Percentiles rank a stretch among this genome's conserved stretches.
Evolutionary conservation across 2,888 invertebrate species (phyloP).

Genomic region (Coronaproctus castanopsis): DNA sequence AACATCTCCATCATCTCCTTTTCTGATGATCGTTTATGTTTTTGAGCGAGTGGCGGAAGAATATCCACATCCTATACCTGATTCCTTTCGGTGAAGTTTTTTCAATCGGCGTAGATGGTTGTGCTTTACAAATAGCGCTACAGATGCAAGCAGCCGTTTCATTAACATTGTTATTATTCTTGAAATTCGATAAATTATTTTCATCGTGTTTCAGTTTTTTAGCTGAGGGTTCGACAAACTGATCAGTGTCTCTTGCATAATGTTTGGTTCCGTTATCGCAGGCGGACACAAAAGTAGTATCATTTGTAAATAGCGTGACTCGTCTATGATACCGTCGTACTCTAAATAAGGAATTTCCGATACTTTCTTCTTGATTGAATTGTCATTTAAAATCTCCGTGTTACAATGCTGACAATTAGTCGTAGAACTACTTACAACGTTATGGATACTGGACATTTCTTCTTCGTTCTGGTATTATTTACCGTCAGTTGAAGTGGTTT

Average conservation of each 20-base stretch:
- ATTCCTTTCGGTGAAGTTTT: slow-evolving; percentile 38
- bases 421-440: slow-evolving; percentile 68
- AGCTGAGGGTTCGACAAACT: not conserved
- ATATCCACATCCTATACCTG: slow-evolving; percentile 49
- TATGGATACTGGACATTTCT: slow-evolving; percentile 51
- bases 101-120: slow-evolving; percentile 4
- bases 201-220: not conserved
- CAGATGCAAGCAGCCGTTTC: too few species aligned
- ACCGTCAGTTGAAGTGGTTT: slow-evolving; percentile 57
- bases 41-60: slow-evolving; percentile 20
- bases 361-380: slow-evolving; percentile 50
- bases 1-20: slow-evolving; percentile 52
- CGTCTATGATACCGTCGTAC: slow-evolving; percentile 40
- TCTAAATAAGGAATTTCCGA: slow-evolving; percentile 25
- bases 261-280: slow-evolving; percentile 35
- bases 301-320: slow-evolving; percentile 69
- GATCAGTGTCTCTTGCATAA: not conserved
- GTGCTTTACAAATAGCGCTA: too few species aligned
- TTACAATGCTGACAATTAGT: slow-evolving; percentile 88
- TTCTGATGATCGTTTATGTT: slow-evolving; percentile 55
- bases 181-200: not conserved
- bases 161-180: too few species aligned
- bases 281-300: slow-evolving; percentile 38
- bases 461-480: slow-evolving; percentile 68
- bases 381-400: slow-evolving; percentile 64